Base-by-base conservation (phyloP, 2,797 vertebrate genomes). In the Chelmon rostratus region DNA sequence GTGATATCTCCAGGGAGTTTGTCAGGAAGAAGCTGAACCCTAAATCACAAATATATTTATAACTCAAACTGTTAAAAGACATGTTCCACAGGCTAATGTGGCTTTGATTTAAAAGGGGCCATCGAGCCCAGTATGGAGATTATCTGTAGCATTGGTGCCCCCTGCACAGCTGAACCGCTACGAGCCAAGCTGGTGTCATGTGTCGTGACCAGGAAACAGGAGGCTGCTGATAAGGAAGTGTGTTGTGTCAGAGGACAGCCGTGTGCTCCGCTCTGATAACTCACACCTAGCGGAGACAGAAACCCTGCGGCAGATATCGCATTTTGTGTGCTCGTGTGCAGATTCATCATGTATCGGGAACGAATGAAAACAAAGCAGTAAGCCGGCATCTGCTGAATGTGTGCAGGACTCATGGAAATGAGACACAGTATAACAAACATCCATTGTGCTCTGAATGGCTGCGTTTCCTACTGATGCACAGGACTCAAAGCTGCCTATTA, bases 221-320 rank as follows among this genome's bases (percentile, higher is more conserved):
- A 88, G 85, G 89, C 87, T 15, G 78, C 76, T 79, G 86, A 94
- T 91, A 85, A 92, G 87, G 87, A 88, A 84, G 88, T 75, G 83
- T 87, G 89, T 81, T 74, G 84, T 92, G 83, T 87, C 77, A 67
- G 79, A 81, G 84, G 84, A 79, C 73, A 49, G 84, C 49, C 15
- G 33, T 46, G 74, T 79, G 85, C 63, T 76, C 49, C 7, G 61
- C 76, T 79, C 80, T 76, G 81, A 86, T 87, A 88, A 62, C 77
- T 84, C 56, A 0, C 75, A 63, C 58, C 58, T n/a, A n/a, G 52
- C 64, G 44, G 78, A 81, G 78, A 76, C 68, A 61, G 6, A 72
- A 66, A 75, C 76, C 54, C 67, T 44, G 61, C 18, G 50, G 66
- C 47, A 1, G 28, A 3, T 16, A 69, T 72, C 75, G 9, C 65